phyloP scores from a whole-genome alignment of 2,888 invertebrate species.

The Cephus sareptanus region DNA sequence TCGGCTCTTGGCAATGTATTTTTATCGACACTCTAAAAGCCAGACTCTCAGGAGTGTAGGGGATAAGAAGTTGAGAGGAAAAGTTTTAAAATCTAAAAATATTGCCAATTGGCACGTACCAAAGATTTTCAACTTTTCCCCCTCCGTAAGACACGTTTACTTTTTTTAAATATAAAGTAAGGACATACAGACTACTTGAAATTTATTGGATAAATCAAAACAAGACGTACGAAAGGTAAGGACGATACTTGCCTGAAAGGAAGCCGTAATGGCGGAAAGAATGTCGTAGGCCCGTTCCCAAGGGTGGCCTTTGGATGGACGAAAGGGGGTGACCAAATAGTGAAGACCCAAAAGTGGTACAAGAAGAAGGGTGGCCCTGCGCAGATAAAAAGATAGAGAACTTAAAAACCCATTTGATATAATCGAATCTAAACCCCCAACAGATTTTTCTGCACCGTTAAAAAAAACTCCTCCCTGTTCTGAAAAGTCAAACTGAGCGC shows the following conservation, averaged over 20 bases:
- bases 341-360: slow-evolving; percentile 92
- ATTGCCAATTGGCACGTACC: neutral
- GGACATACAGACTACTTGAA: neutral
- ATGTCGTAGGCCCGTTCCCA: slow-evolving; percentile 86
- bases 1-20: neutral
- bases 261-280: slow-evolving; percentile 86
- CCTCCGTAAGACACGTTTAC: neutral
- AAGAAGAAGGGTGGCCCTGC: slow-evolving; percentile 86
- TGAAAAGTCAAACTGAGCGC: neutral
- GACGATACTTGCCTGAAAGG: slow-evolving; percentile 79
- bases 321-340: slow-evolving; percentile 88
- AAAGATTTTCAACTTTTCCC: neutral
- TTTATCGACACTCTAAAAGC: neutral
- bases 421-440: neutral
- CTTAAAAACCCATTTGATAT: neutral
- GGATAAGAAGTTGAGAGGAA: neutral
- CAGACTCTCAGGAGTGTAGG: neutral
- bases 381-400: slow-evolving; percentile 30
- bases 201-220: neutral
- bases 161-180: neutral
- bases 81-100: slow-evolving; percentile 1
- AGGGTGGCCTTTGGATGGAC: slow-evolving; percentile 75
- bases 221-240: neutral
- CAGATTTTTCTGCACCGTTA: neutral
- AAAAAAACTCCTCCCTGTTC: neutral